Conservation (phyloP, 2,888 invertebrate genomes). For the Pachydiplax longipennis region DNA sequence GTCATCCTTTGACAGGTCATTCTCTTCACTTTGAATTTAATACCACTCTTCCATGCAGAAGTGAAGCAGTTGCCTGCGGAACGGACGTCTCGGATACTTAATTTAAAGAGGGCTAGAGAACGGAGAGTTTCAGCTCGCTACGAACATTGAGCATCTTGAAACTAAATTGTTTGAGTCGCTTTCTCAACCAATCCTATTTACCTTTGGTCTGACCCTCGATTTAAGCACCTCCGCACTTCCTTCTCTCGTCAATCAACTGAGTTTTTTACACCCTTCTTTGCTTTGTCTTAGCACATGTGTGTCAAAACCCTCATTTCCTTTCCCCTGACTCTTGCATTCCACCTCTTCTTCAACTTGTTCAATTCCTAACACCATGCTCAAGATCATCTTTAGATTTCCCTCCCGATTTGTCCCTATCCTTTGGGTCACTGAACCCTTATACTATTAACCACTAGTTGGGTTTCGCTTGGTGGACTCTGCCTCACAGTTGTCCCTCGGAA, state of each 20-base stretch:
- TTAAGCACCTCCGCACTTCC: background rate
- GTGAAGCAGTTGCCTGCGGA: no score
- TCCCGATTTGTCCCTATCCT: background rate
- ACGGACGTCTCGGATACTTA: no score
- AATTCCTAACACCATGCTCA: background rate
- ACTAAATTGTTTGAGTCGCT: background rate
- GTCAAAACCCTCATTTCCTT: background rate
- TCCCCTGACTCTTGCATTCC: background rate
- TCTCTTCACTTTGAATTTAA: no score
- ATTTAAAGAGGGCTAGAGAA: no score
- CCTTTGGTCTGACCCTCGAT: background rate
- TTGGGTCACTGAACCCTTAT: slow-evolving; percentile 15
- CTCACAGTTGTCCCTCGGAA: background rate
- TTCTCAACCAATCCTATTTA: background rate
- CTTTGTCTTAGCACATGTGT: no score
- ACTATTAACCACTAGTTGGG: background rate
- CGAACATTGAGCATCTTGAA: no score
- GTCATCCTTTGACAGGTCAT: no score
- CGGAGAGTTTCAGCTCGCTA: no score
- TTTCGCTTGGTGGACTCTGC: slow-evolving; percentile 11
- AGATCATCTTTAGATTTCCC: background rate
- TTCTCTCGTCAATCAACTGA: background rate
- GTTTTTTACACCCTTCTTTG: no score
- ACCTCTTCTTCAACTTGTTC: background rate
- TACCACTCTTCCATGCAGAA: no score